phyloP scores from a whole-genome alignment of 2,797 vertebrate species.

The Falco biarmicus region DNA sequence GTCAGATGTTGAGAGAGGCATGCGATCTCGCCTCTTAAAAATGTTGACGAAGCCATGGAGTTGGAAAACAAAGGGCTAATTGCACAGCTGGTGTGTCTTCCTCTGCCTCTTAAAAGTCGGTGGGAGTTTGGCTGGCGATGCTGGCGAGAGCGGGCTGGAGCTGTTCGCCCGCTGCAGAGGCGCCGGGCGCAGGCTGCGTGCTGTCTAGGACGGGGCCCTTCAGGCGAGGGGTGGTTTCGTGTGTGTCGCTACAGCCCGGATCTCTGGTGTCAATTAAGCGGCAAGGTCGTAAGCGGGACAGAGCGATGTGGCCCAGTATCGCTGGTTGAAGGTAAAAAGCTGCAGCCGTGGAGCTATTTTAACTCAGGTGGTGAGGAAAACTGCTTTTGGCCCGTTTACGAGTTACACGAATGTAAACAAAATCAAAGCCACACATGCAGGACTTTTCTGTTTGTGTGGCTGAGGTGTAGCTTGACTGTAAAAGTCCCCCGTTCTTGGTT shows the following conservation, averaged over 20 bases:
- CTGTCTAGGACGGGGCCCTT: not conserved
- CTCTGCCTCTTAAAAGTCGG: not conserved
- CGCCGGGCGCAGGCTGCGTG: rapidly evolving
- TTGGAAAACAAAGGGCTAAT: conserved; percentile 56
- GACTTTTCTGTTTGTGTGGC: not conserved
- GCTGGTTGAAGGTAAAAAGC: not conserved
- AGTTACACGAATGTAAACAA: not conserved
- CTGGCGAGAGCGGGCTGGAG: rapidly evolving
- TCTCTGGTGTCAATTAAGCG: not conserved
- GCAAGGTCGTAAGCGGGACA: not conserved
- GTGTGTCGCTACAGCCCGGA: rapidly evolving
- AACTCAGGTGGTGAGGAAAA: not conserved
- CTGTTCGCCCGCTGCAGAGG: not conserved
- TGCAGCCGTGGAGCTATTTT: not conserved
- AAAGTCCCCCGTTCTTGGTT: not conserved
- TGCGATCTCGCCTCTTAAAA: not conserved
- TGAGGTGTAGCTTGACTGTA: not conserved
- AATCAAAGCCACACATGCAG: not conserved
- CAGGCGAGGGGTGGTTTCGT: rapidly evolving
- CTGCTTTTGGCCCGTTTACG: not conserved
- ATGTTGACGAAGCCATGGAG: conserved; percentile 21
- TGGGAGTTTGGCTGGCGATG: not conserved
- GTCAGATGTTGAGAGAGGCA: not conserved
- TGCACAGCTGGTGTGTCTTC: conserved; percentile 36
- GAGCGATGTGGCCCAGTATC: not conserved